Evolutionary conservation across 2,888 invertebrate species (phyloP), one percentile per base, ranked within the genome.

Genomic region (Cheilosia impressa): DNA sequence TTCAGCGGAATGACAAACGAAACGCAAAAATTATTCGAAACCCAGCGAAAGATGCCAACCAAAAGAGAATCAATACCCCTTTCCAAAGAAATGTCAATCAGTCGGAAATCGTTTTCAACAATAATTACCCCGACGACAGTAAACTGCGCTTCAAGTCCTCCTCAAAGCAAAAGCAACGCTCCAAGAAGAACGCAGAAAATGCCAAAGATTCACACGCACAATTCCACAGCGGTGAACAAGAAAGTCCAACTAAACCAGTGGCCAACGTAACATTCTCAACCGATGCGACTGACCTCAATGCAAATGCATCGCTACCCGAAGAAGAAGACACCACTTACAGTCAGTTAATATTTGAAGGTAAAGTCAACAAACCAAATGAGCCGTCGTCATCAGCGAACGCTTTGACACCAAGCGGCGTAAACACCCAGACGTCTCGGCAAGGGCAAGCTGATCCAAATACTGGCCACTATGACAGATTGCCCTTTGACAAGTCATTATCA

Each of bases 241-340:
- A 77, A 69, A 77, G 68, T 24, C 43, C 34, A n/a, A 57, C 60
- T 0, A 60, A 62, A 38, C 27, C 24, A 38, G 27, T 55, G 45
- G 27, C 4, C n/a, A 69, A 53, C 27, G 77, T 69, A 17, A 69
- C 62, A 55, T 69, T 80, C 69, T 80, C 80, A 31, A 45, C 53
- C 43, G 55, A 72, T 50, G 60, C 60, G 17, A 50, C 76, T 80
- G 84, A 84, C 84, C 79, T 53, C n/a, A 84, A 84, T 80, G 57
- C 75, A 41, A 80, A 85, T 72, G 60, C 84, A 72, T 17, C 19
- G 10, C 7, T 19, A 2, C 17, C 55, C 27, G 79, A 85, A 24
- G 84, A 85, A 17, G 84, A 85, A 9, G 84, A 85, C 50, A 66
- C 80, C 58, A 85, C 80, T 52, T 85, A 85, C 55, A 85, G 80